Conservation (phyloP, 64 coral and sea anemone species). For the Pachyseris speciosa region DNA sequence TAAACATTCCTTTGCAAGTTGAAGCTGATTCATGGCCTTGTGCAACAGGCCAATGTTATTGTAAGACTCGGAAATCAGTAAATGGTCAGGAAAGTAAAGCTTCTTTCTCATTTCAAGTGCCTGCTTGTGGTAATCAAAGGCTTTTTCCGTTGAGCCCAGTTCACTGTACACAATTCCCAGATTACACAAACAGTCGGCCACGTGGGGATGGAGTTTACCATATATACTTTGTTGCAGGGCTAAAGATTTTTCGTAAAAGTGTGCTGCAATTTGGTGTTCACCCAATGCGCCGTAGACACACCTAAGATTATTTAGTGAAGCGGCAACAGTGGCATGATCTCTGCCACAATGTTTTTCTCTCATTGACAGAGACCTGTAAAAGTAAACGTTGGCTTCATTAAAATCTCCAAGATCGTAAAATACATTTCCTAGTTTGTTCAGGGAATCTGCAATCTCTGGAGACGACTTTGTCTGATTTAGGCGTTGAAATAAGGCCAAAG, state of each 20-base stretch:
- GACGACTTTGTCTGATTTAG: background rate
- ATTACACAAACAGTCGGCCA: background rate
- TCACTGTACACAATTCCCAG: background rate
- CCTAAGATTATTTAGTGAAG: background rate
- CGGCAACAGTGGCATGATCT: background rate
- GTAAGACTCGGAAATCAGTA: conserved; percentile 9
- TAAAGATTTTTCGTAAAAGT: too few species aligned
- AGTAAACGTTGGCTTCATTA: background rate
- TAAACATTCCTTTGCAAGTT: background rate
- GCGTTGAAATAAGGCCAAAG: background rate
- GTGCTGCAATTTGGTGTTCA: background rate
- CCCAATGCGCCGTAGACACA: background rate
- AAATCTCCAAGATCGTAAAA: background rate
- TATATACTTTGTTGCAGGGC: background rate
- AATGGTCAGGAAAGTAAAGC: background rate
- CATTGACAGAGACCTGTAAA: background rate
- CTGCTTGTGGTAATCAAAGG: background rate
- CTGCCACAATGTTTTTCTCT: background rate
- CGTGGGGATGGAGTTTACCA: background rate
- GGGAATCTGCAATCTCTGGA: background rate
- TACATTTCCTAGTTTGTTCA: too few species aligned
- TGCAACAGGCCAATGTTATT: background rate
- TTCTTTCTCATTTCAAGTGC: conserved; percentile 19
- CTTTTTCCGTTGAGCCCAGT: background rate
- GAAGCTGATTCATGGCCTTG: background rate